Evolutionary conservation across 2,113 vertebrate species (phyloP), one percentile per base, ranked within the genome.

Genomic region (Toxostoma redivivum): DNA sequence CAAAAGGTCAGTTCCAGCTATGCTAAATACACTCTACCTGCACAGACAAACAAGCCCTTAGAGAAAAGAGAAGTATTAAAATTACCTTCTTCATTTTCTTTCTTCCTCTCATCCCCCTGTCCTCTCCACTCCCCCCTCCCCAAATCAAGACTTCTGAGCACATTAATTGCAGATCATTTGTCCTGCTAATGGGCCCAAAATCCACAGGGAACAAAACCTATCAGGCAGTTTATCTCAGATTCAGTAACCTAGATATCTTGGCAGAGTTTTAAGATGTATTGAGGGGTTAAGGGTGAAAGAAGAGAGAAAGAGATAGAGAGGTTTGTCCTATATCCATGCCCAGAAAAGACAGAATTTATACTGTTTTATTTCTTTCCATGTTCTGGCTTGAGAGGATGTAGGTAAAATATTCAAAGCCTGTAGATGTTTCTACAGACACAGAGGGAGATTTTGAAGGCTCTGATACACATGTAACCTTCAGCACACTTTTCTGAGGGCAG

Each of bases 191-290:
- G 81, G 62, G n/a, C 78, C 66, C 66, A 80, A 77, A 88, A 77
- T 88, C 87, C 87, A 42, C 58, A 62, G 90, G 92, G 93, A 91
- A 62, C 66, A 92, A 18, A 60, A 88, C 47, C 71, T 93, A 78
- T 56, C 83, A 86, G 94, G 38, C 69, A 86, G 77, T 91, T 96
- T 91, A 83, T 90, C 90, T 86, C 66, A 91, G 84, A 92, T 94
- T 50, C 66, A 33, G 84, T 94, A 95, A 88, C 67, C 35, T 47
- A 77, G 54, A 83, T 90, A 77, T 73, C 90, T 83, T 83, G 42
- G 38, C 50, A 90, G 58, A 70, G 42, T 50, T 91, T 85, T 85
- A 62, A 77, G 74, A 82, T 73, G 21, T 54, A 40, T 4, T 74
- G 23, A 12, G 7, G 10, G 22, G 25, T 21, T 23, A 76, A 42